Evolutionary conservation across 2,888 invertebrate genomes (phyloP).

Genomic region (Mythimna loreyi): DNA sequence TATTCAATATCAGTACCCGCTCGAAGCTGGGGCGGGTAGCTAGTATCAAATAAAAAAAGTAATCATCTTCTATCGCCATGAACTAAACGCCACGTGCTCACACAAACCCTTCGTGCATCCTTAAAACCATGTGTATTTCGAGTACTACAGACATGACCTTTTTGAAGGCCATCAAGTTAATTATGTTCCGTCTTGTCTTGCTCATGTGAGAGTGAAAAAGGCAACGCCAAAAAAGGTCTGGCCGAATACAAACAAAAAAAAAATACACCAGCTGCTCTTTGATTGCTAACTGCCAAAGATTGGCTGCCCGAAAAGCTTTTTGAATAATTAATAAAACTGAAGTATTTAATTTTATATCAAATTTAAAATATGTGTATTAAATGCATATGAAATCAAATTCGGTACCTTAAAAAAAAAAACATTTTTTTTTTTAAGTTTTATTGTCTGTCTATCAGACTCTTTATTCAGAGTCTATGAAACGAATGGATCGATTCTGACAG

Average conservation of each 20-base stretch:
- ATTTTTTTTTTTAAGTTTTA: no score
- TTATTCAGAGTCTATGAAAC: no score
- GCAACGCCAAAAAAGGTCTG: constrained; percentile 7
- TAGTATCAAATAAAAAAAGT: no score
- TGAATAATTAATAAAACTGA: no score
- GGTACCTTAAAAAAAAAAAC: no score
- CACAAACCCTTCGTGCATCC: constrained; percentile 14
- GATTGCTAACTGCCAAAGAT: constrained; percentile 29
- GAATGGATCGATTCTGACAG: no score
- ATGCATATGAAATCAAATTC: no score
- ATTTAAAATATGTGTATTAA: no score
- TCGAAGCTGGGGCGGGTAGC: no score
- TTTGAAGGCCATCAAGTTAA: constrained; percentile 48
- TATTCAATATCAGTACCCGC: no score
- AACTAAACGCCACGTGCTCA: constrained; percentile 37
- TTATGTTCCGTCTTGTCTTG: constrained; percentile 19
- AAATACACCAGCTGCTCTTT: constrained; percentile 37
- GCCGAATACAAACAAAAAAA: constrained; percentile 9
- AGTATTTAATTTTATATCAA: no score
- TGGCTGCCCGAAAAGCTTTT: neutral
- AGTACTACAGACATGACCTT: constrained; percentile 41
- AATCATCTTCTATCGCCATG: neutral
- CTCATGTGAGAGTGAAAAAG: constrained; percentile 28
- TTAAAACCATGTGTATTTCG: constrained; percentile 25
- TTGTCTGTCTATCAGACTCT: no score